Evolutionary conservation across 2,113 vertebrate genomes (phyloP).

Genomic region (Alouatta palliata): DNA sequence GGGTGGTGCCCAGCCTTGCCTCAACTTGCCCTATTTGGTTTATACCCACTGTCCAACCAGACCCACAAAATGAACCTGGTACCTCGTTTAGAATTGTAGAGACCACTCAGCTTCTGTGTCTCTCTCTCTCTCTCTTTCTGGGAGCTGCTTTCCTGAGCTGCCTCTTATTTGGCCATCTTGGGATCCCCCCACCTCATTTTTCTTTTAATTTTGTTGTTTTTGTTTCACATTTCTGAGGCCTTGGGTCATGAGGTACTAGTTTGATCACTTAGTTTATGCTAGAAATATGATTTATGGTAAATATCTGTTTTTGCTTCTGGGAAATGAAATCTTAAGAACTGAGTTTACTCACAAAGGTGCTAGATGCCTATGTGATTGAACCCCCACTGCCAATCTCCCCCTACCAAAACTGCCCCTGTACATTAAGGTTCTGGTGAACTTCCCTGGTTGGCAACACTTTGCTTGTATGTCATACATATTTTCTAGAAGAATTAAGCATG

Average conservation of each 20-base stretch:
- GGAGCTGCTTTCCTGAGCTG: too few species aligned
- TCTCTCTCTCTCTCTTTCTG: too few species aligned
- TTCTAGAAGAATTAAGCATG: not conserved
- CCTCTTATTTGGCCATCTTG: too few species aligned
- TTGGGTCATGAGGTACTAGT: not conserved
- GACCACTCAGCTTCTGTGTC: too few species aligned
- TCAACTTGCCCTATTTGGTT: too few species aligned
- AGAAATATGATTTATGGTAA: not conserved
- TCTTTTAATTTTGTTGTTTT: not conserved
- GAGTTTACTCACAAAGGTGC: not conserved
- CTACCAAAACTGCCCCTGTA: not conserved
- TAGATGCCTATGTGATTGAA: not conserved
- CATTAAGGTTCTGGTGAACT: not conserved
- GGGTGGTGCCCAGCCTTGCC: too few species aligned
- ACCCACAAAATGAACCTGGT: too few species aligned
- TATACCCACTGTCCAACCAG: too few species aligned
- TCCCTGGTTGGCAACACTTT: not conserved
- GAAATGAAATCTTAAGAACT: not conserved
- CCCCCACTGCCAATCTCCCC: accelerated
- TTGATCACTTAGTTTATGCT: not conserved
- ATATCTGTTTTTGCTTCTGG: not conserved
- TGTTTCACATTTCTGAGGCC: not conserved
- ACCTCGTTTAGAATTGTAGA: too few species aligned
- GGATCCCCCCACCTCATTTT: not conserved
- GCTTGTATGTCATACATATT: too few species aligned